Conservation (phyloP, 2,888 invertebrate species). For the Acrocyrtus sp. region DNA sequence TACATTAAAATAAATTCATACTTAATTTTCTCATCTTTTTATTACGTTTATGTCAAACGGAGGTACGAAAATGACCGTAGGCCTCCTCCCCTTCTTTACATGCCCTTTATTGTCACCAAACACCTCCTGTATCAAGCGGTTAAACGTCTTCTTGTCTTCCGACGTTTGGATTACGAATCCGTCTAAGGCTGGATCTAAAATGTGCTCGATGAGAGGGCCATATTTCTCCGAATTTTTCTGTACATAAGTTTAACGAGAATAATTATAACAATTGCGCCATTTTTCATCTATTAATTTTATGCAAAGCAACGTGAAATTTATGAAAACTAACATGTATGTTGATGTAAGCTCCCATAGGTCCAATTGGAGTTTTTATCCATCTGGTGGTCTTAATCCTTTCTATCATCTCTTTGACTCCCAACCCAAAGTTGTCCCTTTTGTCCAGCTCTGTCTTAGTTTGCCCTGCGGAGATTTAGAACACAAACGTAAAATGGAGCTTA, state of each 20-base stretch:
- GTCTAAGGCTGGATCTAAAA: conserved; percentile 1
- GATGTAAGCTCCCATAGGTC: conserved; percentile 33
- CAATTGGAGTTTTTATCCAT: conserved; percentile 10
- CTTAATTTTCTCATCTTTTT: not conserved
- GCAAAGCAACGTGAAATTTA: not conserved
- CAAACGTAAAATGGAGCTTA: too few relatives aligned
- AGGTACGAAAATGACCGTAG: not conserved
- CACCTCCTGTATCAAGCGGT: conserved; percentile 2
- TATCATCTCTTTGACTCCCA: conserved; percentile 5
- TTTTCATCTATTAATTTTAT: not conserved
- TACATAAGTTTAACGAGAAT: not conserved
- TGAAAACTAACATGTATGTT: conserved; percentile 6
- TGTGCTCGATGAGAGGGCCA: conserved; percentile 37
- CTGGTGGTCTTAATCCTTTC: not conserved
- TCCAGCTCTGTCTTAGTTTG: conserved; percentile 21
- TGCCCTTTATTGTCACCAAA: conserved; percentile 8
- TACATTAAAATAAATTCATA: too few relatives aligned
- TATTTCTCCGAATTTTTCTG: conserved; percentile 26
- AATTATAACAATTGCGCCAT: not conserved
- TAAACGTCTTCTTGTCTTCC: conserved; percentile 15
- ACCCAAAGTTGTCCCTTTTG: conserved; percentile 28
- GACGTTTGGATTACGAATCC: conserved; percentile 21
- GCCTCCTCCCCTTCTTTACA: conserved; percentile 6
- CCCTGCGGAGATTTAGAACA: too few relatives aligned
- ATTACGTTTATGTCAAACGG: conserved; percentile 4